phyloP scores from a whole-genome alignment of 2,113 vertebrate genomes.

The Caretta caretta region DNA sequence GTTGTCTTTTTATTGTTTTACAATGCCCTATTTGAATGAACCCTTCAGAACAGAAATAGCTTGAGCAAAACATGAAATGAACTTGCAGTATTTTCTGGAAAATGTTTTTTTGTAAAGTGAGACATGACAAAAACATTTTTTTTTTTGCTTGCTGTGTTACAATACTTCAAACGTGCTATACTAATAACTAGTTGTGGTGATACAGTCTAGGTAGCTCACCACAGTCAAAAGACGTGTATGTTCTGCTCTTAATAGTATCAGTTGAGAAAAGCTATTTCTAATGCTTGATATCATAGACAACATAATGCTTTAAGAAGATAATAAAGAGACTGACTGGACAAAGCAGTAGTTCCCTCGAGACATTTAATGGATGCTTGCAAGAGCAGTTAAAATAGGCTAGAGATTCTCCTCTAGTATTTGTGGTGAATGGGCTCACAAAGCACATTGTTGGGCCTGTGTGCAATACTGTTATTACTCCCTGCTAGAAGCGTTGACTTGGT shows the following conservation, averaged over 20 bases:
- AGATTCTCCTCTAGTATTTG: not conserved
- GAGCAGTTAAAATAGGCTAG: not conserved
- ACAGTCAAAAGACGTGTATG: not conserved
- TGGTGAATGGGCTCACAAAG: not conserved
- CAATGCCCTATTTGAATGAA: not conserved
- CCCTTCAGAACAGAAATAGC: not conserved
- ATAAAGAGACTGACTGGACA: not conserved
- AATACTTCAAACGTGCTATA: not conserved
- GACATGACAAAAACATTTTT: not conserved
- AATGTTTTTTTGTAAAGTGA: not conserved
- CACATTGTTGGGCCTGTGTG: not conserved
- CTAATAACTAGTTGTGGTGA: fast-evolving
- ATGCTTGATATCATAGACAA: not conserved
- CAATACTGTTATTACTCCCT: not conserved
- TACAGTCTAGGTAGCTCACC: not conserved
- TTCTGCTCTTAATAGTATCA: not conserved
- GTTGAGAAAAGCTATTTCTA: not conserved
- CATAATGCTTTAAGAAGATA: not conserved
- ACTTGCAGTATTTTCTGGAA: not conserved
- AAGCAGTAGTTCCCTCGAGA: not conserved
- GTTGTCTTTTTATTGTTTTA: not conserved
- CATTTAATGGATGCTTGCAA: not conserved
- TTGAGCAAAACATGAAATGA: not conserved
- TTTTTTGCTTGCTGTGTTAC: not conserved
- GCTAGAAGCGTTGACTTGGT: not conserved